Evolutionary conservation across 1,140 invertebrate species (phyloP).

Genomic region (Aplysia californica): DNA sequence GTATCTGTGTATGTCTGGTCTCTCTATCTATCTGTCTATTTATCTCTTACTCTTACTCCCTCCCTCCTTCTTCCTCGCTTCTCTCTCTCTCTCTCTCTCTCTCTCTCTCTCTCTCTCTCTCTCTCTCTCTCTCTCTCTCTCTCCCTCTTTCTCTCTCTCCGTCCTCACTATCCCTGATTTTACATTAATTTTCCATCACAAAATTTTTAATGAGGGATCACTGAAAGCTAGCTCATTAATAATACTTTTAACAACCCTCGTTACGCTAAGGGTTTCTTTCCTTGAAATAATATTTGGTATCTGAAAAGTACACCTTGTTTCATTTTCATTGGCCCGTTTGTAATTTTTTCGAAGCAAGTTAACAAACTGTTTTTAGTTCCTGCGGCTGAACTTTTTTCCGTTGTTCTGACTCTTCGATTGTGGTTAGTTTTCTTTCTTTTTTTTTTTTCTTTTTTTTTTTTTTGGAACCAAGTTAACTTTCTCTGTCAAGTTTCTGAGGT

Average conservation of each 20-base stretch:
- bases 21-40: no score
- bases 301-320: not conserved
- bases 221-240: not conserved
- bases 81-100: not conserved
- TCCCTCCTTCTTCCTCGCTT: not conserved
- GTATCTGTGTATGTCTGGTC: no score
- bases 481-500: no score
- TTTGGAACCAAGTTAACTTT: no score
- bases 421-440: no score
- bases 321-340: not conserved
- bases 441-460: no score
- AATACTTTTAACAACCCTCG: no score
- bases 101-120: not conserved
- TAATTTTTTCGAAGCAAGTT: no score
- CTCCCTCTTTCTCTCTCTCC: not conserved
- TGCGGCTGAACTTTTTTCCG: no score
- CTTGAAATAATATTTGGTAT: not conserved
- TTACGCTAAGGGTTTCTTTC: not conserved
- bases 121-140: not conserved
- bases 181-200: not conserved
- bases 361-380: no score
- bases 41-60: not conserved
- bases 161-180: not conserved
- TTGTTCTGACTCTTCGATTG: no score
- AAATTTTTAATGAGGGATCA: not conserved